Base-by-base conservation (phyloP, 2,113 vertebrate species). In the Isichthys henryi region DNA sequence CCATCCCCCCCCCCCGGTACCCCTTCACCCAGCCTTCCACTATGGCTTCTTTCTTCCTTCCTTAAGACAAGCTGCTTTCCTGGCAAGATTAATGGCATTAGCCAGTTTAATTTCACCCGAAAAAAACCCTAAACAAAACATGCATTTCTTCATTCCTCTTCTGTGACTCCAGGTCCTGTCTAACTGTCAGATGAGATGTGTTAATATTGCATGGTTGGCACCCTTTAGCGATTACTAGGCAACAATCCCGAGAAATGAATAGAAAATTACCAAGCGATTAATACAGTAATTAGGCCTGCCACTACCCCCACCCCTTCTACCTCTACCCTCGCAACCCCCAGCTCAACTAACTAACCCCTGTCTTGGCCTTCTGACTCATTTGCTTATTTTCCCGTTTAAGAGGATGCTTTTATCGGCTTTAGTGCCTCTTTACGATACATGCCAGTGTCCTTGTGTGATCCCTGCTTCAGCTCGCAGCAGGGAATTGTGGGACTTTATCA, bases 21-120 rank as follows among this genome's bases (percentile, higher is more conserved):
- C 74, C 66, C 87, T 43, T 48, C 70, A 88, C n/a, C 23, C 49
- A 74, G 70, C 74, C 62, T 49, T 80, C 53, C 89, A 90, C 49
- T 49, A 82, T 77, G 45, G 31, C 53, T 56, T 70, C 19, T 56
- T 53, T 74, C 84, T 86, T 46, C 17, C 27, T 45, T 23, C 89
- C 84, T 90, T 87, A 88, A 90, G 88, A 50, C 80, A 70, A 85
- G 88, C 90, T 70, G 87, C 74, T 86, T 90, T 88, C 82, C 56
- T 88, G 52, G 88, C 90, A 90, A 90, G 90, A 84, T 83, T 90
- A 90, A 88, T 88, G 87, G 77, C 43, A 90, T 90, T 88, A 90
- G 90, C 82, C 87, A 88, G 87, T 90, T 88, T 90, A 88, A 90
- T 90, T 90, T 88, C 77, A 86, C 77, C 74, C 48, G 45, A 53